Evolutionary conservation across 2,888 invertebrate species (phyloP).

Genomic region (Heliothis peltigera): DNA sequence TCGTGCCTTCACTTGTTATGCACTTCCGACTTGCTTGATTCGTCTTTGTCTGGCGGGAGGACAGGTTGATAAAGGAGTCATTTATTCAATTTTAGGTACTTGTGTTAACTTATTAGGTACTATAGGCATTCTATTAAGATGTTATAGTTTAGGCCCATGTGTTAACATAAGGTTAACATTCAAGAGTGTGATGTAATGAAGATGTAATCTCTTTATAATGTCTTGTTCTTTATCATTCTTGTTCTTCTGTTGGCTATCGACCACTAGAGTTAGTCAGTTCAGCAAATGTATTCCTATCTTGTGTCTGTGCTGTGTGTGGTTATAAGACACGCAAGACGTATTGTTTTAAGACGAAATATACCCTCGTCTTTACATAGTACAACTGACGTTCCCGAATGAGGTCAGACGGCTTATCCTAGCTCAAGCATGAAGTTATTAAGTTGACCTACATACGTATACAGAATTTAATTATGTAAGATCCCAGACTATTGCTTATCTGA

Average conservation of each 20-base stretch:
- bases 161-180: too few relatives aligned
- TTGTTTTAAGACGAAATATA: neutral
- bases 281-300: neutral
- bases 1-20: constrained; percentile 30
- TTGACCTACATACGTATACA: constrained; percentile 26
- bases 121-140: too few relatives aligned
- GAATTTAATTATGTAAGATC: constrained; percentile 39
- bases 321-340: neutral
- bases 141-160: too few relatives aligned
- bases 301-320: too few relatives aligned
- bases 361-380: neutral
- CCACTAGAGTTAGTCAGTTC: too few relatives aligned
- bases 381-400: constrained; percentile 1
- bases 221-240: too few relatives aligned
- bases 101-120: too few relatives aligned
- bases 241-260: too few relatives aligned
- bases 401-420: neutral
- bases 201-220: too few relatives aligned
- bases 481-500: constrained; percentile 13
- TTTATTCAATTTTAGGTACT: constrained; percentile 5
- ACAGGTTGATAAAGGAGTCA: constrained; percentile 18
- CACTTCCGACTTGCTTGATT: constrained; percentile 50
- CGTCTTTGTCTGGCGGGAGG: constrained; percentile 19
- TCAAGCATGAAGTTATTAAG: constrained; percentile 22
- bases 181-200: too few relatives aligned